phyloP scores from a whole-genome alignment of 2,113 vertebrate genomes.

The Psophia crepitans region DNA sequence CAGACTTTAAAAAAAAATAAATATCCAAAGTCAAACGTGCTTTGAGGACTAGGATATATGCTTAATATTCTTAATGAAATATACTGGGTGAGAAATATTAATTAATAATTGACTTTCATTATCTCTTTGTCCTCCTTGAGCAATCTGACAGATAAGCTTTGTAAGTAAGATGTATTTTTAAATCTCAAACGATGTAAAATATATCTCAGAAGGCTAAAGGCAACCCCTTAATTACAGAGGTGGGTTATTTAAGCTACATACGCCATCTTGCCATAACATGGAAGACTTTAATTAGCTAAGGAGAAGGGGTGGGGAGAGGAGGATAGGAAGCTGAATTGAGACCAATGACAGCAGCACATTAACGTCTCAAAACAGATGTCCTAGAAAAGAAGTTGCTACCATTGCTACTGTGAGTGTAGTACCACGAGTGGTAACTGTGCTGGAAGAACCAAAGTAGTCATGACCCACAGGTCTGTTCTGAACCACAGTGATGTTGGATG shows the following conservation, averaged over 20 bases:
- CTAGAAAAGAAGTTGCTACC: neutral
- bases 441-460: neutral
- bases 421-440: neutral
- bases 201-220: conserved; percentile 17
- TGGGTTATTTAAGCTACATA: conserved; percentile 28
- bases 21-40: neutral
- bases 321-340: neutral
- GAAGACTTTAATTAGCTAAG: conserved; percentile 51
- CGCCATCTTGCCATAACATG: neutral
- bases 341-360: neutral
- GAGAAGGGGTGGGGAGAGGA: neutral
- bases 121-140: conserved; percentile 29
- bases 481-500: neutral
- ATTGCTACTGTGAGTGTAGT: neutral
- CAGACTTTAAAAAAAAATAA: neutral
- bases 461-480: neutral
- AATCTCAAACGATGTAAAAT: neutral
- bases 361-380: neutral
- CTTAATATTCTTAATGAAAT: conserved; percentile 2
- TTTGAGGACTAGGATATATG: neutral
- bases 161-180: conserved; percentile 14
- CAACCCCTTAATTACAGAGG: conserved; percentile 35
- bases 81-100: neutral
- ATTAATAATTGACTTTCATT: conserved; percentile 43
- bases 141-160: neutral